phyloP scores from a whole-genome alignment of 2,113 vertebrate species.

The Ictalurus furcatus region DNA sequence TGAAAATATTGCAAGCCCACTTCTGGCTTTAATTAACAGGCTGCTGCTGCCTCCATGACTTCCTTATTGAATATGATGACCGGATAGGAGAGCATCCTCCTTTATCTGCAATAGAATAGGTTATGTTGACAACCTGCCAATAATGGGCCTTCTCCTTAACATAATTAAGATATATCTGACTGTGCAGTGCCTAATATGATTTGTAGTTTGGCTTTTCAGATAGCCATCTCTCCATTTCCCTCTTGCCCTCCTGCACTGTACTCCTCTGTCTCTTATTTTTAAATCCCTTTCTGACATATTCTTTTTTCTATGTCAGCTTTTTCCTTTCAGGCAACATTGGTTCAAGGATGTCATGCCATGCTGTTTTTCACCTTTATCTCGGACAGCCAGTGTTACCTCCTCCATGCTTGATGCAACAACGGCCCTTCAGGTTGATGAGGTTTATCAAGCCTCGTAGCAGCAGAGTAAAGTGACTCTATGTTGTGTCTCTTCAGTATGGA shows the following conservation, averaged over 20 bases:
- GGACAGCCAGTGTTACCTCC: slow-evolving; percentile 24
- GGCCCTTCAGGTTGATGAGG: slow-evolving; percentile 29
- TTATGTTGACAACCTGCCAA: slow-evolving; percentile 66
- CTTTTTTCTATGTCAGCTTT: slow-evolving; percentile 8
- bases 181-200: slow-evolving; percentile 43
- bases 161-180: slow-evolving; percentile 65
- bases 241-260: not conserved
- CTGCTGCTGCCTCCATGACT: slow-evolving; percentile 14
- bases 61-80: slow-evolving; percentile 58
- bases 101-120: slow-evolving; percentile 46
- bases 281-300: slow-evolving; percentile 14
- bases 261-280: slow-evolving; percentile 17
- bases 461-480: slow-evolving; percentile 16
- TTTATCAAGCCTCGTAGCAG: slow-evolving; percentile 19
- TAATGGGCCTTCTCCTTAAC: slow-evolving; percentile 65
- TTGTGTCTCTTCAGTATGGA: slow-evolving; percentile 11
- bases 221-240: not conserved
- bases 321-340: not conserved
- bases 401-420: slow-evolving; percentile 21
- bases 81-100: slow-evolving; percentile 57
- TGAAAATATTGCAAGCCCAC: not conserved
- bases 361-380: slow-evolving; percentile 40
- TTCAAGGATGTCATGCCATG: slow-evolving; percentile 18
- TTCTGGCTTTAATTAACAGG: not conserved
- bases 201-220: slow-evolving; percentile 35